These are phyloP conservation scores for Apamea epomidion DNA, from an alignment of 2,888 invertebrate species.

Conservation along the genomic window DNA sequence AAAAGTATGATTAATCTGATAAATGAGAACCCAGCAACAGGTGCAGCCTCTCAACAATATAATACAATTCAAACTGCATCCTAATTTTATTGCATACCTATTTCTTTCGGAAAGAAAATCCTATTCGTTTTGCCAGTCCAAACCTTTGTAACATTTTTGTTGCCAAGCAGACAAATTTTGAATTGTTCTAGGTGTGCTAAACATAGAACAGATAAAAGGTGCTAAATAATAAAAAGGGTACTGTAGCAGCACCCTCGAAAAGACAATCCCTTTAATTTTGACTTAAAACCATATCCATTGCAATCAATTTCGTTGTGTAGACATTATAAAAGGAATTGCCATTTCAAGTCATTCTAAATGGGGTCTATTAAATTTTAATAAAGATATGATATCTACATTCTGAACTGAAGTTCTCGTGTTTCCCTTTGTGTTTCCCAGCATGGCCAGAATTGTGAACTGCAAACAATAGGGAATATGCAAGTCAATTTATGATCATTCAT, in stretches of 20 bases:
- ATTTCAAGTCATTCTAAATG: not conserved
- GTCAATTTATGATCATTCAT: constrained; percentile 13
- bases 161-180: not conserved
- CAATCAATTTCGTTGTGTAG: not conserved
- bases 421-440: constrained; percentile 15
- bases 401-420: constrained; percentile 9
- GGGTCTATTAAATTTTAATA: not conserved
- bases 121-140: not conserved
- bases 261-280: not conserved
- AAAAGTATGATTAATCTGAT: too few relatives aligned
- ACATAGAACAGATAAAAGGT: too few relatives aligned
- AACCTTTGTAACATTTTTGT: not conserved
- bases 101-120: not conserved
- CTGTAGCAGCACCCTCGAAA: not conserved
- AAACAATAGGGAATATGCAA: constrained; percentile 37
- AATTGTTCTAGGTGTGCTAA: too few relatives aligned
- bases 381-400: constrained; percentile 21
- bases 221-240: not conserved
- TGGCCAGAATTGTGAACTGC: constrained; percentile 34
- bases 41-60: too few relatives aligned
- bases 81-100: not conserved
- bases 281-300: not conserved
- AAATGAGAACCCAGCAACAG: too few relatives aligned
- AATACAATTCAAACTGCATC: not conserved
- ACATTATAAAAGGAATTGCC: not conserved